phyloP scores from a whole-genome alignment of 2,797 vertebrate genomes.

The Mus caroli region DNA sequence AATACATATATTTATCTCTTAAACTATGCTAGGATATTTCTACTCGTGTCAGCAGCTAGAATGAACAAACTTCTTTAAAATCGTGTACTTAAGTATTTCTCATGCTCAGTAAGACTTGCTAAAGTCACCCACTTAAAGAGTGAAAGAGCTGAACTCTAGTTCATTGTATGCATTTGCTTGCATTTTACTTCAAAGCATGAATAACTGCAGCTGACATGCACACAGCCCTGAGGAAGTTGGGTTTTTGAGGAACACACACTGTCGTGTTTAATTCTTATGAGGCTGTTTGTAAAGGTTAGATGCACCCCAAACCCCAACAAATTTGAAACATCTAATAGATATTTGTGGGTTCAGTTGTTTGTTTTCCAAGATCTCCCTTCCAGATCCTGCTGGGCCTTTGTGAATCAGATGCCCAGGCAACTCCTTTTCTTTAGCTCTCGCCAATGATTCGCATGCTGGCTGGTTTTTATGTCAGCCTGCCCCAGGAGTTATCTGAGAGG shows the following conservation, averaged over 20 bases:
- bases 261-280: conserved; percentile 11
- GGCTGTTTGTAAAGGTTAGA: background rate
- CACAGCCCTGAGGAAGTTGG: background rate
- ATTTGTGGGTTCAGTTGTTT: background rate
- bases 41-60: background rate
- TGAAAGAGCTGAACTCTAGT: background rate
- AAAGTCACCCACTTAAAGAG: background rate
- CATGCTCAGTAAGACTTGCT: background rate
- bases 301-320: background rate
- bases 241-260: background rate
- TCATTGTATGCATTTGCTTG: background rate
- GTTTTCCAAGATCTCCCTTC: background rate
- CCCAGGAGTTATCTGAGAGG: background rate
- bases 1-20: conserved; percentile 10
- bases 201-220: background rate
- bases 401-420: background rate
- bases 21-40: background rate
- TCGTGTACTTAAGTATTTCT: background rate
- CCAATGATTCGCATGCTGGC: background rate
- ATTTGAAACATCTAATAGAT: background rate
- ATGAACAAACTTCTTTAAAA: background rate
- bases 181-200: background rate
- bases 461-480: background rate
- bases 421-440: background rate
- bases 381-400: background rate